Evolutionary conservation across 2,113 vertebrate genomes (phyloP).

Genomic region (Bostrychus sinensis): DNA sequence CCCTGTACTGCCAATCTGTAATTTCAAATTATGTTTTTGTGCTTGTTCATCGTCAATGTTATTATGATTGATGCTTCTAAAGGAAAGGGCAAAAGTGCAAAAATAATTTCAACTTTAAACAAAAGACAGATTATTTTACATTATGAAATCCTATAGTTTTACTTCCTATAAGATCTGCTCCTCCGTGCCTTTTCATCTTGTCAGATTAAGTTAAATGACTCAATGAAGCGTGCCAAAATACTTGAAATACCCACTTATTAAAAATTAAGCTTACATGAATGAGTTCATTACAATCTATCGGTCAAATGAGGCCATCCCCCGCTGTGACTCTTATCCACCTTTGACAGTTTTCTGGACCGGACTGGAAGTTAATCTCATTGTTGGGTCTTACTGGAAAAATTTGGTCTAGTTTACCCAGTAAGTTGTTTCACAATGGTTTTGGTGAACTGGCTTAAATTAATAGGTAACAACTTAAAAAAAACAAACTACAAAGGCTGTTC

Average conservation of each 20-base stretch:
- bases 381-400: conserved; percentile 37
- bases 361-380: conserved; percentile 42
- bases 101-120: not conserved
- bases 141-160: not conserved
- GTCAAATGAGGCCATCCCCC: conserved; percentile 49
- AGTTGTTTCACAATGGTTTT: conserved; percentile 39
- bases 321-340: conserved; percentile 52
- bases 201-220: conserved; percentile 21
- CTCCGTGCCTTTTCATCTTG: conserved; percentile 1
- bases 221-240: conserved; percentile 45
- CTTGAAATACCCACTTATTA: conserved; percentile 48
- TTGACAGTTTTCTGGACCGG: conserved; percentile 46
- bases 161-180: conserved; percentile 1
- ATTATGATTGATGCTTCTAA: not conserved
- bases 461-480: conserved; percentile 34
- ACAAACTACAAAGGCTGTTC: conserved; percentile 23
- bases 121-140: not conserved
- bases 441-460: conserved; percentile 55
- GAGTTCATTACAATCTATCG: conserved; percentile 52
- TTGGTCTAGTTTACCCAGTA: conserved; percentile 16
- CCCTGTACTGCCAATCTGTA: not conserved
- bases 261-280: conserved; percentile 62
- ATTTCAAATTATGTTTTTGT: conserved; percentile 4
- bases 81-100: not conserved
- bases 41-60: not conserved